Percentiles rank a stretch among this genome's conserved stretches.
Conservation (phyloP, 53 echinoderm and acorn worm genomes). For the Stichopus horrens region DNA sequence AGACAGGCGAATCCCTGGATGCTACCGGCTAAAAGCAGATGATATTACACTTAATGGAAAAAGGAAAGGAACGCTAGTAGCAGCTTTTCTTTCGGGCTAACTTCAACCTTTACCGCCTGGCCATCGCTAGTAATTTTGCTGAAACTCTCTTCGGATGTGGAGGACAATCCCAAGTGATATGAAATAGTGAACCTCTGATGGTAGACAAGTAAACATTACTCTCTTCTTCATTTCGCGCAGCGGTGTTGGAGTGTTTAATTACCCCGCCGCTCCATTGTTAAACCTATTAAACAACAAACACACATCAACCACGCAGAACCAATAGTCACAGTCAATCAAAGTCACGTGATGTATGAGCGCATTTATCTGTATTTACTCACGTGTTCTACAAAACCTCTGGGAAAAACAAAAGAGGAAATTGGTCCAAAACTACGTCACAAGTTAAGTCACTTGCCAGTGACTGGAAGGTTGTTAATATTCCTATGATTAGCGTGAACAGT, state of each 20-base stretch:
- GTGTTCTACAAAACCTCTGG: not conserved
- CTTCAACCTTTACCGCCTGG: slow-evolving; percentile 18
- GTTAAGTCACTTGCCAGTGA: too few relatives aligned
- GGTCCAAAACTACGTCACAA: not conserved
- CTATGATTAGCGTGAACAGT: too few relatives aligned
- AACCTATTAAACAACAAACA: slow-evolving; percentile 6
- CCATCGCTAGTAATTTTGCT: not conserved
- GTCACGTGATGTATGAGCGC: not conserved
- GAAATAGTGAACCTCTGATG: slow-evolving; percentile 28
- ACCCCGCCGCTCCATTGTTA: slow-evolving; percentile 1
- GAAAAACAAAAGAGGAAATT: not conserved
- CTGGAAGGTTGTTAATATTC: too few relatives aligned
- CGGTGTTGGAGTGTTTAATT: slow-evolving; percentile 31
- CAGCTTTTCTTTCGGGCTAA: slow-evolving; percentile 28
- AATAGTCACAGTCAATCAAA: not conserved
- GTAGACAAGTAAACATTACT: slow-evolving; percentile 25
- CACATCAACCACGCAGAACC: not conserved
- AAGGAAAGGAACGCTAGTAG: slow-evolving; percentile 8
- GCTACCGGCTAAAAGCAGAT: slow-evolving; percentile 45
- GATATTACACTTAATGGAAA: slow-evolving; percentile 44
- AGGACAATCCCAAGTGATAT: not conserved
- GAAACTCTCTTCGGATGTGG: not conserved
- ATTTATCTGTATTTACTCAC: not conserved
- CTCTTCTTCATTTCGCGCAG: not conserved
- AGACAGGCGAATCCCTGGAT: slow-evolving; percentile 44